phyloP scores from a whole-genome alignment of 1,140 invertebrate species.

The Sinonovacula constricta region DNA sequence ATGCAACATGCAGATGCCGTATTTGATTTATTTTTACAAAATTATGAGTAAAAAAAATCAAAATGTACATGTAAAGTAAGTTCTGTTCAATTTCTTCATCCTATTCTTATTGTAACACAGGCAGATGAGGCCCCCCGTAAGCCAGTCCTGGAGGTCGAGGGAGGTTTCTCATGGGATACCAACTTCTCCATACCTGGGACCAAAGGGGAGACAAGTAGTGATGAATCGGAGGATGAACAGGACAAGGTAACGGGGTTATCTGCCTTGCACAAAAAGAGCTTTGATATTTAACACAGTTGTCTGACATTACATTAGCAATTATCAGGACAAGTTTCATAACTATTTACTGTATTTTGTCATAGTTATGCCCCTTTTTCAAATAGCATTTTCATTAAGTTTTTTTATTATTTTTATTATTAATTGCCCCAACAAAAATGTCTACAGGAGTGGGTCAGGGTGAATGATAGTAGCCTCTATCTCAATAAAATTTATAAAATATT shows the following conservation, averaged over 20 bases:
- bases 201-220: constrained; percentile 51
- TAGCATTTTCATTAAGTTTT: background rate
- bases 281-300: constrained; percentile 29
- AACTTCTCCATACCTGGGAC: constrained; percentile 41
- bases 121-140: background rate
- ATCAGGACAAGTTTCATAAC: too few relatives aligned
- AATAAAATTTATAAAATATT: background rate
- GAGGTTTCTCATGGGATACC: constrained; percentile 66
- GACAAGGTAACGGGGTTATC: constrained; percentile 79
- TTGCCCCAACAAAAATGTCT: background rate
- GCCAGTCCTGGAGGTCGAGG: constrained; percentile 51
- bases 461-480: too few relatives aligned
- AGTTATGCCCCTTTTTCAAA: too few relatives aligned
- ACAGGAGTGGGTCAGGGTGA: too few relatives aligned
- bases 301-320: too few relatives aligned
- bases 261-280: constrained; percentile 37
- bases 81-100: too few relatives aligned
- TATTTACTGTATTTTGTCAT: too few relatives aligned
- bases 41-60: too few relatives aligned
- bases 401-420: constrained; percentile 9
- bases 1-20: too few relatives aligned
- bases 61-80: too few relatives aligned
- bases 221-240: constrained; percentile 69
- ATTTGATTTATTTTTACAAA: too few relatives aligned
- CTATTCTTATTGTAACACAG: too few relatives aligned